Percentiles rank a stretch among this genome's conserved stretches.
Evolutionary conservation across 2,797 vertebrate species (phyloP).

Genomic region (Botia kubotai): DNA sequence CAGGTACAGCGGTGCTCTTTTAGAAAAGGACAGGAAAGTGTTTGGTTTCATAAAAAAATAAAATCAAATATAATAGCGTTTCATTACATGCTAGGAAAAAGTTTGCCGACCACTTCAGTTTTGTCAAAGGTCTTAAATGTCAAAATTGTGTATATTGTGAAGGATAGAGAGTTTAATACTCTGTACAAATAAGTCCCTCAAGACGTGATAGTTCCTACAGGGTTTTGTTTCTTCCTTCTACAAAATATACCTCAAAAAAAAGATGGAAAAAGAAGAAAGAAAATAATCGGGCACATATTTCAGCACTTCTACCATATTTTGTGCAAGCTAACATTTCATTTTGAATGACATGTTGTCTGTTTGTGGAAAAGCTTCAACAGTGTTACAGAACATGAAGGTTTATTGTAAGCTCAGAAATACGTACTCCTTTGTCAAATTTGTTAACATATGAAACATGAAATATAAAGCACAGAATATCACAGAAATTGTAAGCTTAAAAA

Average conservation of each 20-base stretch:
- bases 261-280: slow-evolving; percentile 11
- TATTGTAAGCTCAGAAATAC: slow-evolving; percentile 31
- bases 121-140: slow-evolving; percentile 17
- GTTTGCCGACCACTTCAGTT: slow-evolving; percentile 23
- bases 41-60: slow-evolving; percentile 19
- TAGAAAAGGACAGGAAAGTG: slow-evolving; percentile 39
- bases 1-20: slow-evolving; percentile 46
- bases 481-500: slow-evolving; percentile 60
- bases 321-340: slow-evolving; percentile 55
- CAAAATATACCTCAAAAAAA: slow-evolving; percentile 87
- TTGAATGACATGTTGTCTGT: slow-evolving; percentile 25
- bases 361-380: slow-evolving; percentile 43
- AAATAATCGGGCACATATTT: slow-evolving; percentile 57
- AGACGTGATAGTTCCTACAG: slow-evolving; percentile 77
- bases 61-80: slow-evolving; percentile 15
- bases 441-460: slow-evolving; percentile 65
- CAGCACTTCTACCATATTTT: slow-evolving; percentile 58
- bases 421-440: slow-evolving; percentile 37
- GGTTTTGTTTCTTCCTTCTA: slow-evolving; percentile 76
- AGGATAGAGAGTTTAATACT: slow-evolving; percentile 50
- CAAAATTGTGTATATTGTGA: slow-evolving; percentile 51
- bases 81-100: slow-evolving; percentile 36
- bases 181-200: slow-evolving; percentile 51
- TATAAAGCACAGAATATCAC: slow-evolving; percentile 65
- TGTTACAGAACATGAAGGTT: slow-evolving; percentile 22